These are phyloP conservation scores for Melipona quadrifasciata DNA, from an alignment of 1,140 invertebrate species.

Conservation along the genomic window DNA sequence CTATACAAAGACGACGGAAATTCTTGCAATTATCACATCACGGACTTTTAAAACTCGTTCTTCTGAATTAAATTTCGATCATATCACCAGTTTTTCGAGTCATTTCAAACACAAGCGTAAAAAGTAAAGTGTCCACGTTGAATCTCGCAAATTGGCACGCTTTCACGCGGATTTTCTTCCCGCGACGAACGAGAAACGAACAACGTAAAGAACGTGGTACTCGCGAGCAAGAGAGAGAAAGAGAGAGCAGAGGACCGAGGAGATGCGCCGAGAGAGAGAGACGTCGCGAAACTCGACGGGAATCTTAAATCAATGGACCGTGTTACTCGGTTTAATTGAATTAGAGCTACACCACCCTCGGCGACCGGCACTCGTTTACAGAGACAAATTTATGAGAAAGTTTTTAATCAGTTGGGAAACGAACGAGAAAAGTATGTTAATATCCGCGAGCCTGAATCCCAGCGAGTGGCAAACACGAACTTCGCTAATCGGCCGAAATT, in stretches of 20 bases:
- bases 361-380: conserved; percentile 4
- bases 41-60: too few relatives aligned
- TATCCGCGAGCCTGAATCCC: conserved; percentile 11
- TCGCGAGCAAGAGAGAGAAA: background rate
- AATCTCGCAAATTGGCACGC: too few relatives aligned
- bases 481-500: conserved; percentile 24
- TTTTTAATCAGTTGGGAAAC: conserved; percentile 39
- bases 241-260: background rate
- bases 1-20: too few relatives aligned
- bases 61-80: too few relatives aligned
- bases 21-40: too few relatives aligned
- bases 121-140: too few relatives aligned
- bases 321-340: conserved; percentile 43
- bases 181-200: background rate
- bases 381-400: conserved; percentile 38
- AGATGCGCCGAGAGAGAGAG: background rate
- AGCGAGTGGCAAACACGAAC: background rate
- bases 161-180: too few relatives aligned
- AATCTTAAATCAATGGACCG: conserved; percentile 50
- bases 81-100: too few relatives aligned
- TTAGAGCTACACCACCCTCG: conserved; percentile 24
- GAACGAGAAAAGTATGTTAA: conserved; percentile 41
- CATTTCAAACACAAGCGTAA: too few relatives aligned
- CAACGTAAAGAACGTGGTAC: background rate
- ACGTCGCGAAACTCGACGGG: conserved; percentile 1